phyloP scores from a whole-genome alignment of 1,140 invertebrate species.

The Saccostrea echinata region DNA sequence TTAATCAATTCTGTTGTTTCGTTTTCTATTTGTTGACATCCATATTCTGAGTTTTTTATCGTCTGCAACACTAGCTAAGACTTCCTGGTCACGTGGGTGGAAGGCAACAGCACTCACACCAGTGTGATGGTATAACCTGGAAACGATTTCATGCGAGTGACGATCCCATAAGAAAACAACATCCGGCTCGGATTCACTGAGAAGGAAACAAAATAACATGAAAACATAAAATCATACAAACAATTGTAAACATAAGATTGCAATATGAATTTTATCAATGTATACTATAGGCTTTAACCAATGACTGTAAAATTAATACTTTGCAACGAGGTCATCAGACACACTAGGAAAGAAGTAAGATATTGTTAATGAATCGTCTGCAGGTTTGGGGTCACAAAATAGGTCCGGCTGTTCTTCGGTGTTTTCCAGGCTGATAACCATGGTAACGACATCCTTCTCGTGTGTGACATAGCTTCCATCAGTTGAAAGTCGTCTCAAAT shows the following conservation, averaged over 20 bases:
- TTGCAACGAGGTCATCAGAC: neutral
- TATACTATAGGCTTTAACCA: neutral
- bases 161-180: neutral
- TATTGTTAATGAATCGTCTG: neutral
- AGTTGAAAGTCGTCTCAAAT: neutral
- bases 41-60: constrained; percentile 35
- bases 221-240: neutral
- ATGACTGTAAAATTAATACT: neutral
- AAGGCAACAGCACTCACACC: constrained; percentile 48
- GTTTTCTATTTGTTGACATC: neutral
- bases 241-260: too few species aligned
- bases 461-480: neutral
- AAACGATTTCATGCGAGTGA: neutral
- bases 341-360: constrained; percentile 17
- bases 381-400: neutral
- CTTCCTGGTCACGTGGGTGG: constrained; percentile 39
- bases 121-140: neutral
- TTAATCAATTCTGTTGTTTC: too few species aligned
- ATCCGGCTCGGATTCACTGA: neutral
- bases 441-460: constrained; percentile 8
- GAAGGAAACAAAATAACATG: neutral
- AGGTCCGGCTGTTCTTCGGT: neutral
- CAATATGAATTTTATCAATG: too few species aligned
- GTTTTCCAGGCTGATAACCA: neutral
- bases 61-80: constrained; percentile 41